Evolutionary conservation across 2,888 invertebrate genomes (phyloP).

Genomic region (Drosophila fungiperda): DNA sequence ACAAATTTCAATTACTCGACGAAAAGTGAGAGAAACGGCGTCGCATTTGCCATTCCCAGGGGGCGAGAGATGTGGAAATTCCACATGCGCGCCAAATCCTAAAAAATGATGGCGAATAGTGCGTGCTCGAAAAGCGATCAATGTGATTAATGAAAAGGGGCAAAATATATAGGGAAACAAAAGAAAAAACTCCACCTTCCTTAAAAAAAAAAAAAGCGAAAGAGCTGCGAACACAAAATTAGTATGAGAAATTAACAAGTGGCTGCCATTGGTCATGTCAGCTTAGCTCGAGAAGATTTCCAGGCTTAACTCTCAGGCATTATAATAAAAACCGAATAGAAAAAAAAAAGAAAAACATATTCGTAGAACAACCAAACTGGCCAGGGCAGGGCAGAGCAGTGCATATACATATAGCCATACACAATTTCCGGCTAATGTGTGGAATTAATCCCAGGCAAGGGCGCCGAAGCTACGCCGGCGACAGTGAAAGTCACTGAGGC

Average conservation of each 20-base stretch:
- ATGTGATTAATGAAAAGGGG: constrained; percentile 80
- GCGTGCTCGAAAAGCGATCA: constrained; percentile 81
- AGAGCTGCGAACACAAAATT: constrained; percentile 57
- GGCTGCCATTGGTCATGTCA: constrained; percentile 78
- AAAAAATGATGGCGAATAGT: constrained; percentile 78
- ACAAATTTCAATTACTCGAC: constrained; percentile 72
- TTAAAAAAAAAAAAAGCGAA: constrained; percentile 8
- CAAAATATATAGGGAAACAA: constrained; percentile 7
- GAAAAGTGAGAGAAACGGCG: constrained; percentile 38
- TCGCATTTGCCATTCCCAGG: constrained; percentile 34
- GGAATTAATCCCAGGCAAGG: constrained; percentile 67
- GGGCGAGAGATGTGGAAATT: constrained; percentile 40
- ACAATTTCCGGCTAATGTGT: constrained; percentile 68
- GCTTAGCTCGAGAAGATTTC: constrained; percentile 65
- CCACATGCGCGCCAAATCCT: constrained; percentile 70
- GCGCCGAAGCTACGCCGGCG: constrained; percentile 25
- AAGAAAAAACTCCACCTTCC: constrained; percentile 9
- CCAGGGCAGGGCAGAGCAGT: background rate
- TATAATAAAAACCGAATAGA: constrained; percentile 16
- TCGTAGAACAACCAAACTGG: constrained; percentile 35
- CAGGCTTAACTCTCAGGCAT: constrained; percentile 25
- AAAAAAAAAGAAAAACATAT: constrained; percentile 37
- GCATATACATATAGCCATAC: constrained; percentile 19
- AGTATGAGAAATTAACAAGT: constrained; percentile 79
- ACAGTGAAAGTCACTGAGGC: constrained; percentile 57